Evolutionary conservation across 2,797 vertebrate species (phyloP), one percentile per base, ranked within the genome.

Genomic region (Arrhamphus sclerolepis): DNA sequence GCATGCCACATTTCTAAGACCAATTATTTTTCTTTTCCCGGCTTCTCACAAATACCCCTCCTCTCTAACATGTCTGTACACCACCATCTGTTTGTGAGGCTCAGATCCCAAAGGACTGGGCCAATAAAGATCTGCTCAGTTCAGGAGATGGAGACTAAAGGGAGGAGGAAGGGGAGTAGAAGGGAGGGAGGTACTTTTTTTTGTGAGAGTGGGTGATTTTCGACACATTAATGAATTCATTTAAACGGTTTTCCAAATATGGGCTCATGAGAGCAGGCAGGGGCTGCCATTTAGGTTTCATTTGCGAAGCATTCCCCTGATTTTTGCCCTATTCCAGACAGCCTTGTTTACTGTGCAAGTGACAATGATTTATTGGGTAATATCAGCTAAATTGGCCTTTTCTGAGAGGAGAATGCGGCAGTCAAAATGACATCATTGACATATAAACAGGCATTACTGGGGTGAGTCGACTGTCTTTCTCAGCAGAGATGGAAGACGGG

Each of bases 141-240:
- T 89, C 85, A 78, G 78, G 82, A 82, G 85, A 85, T 66, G 78
- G 74, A 79, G 85, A 67, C 74, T 72, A 66, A 65, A 57, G 68
- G 63, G 76, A 68, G 69, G 46, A 48, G 55, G 63, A 56, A 20
- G 31, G 56, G 63, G 11, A 24, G 52, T 34, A 40, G 31, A 46
- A 62, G 50, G 17, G 14, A 24, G 49, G 55, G 47, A 9, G 63
- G 42, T 18, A 11, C 41, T 77, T 88, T 88, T 75, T 87, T 87
- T 84, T 80, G 74, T 77, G 87, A 85, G 86, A 77, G 76, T 80
- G 82, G 84, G 79, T 88, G 86, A 89, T 90, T 92, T 89, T 90
- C 84, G 85, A 91, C 80, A 89, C 90, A 92, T 93, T 92, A 93
- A 93, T 93, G 89, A 93, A 93, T 92, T 91, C 76, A 94, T 93